Conservation (phyloP, 2,797 vertebrate genomes). For the Lutjanus campechanus region DNA sequence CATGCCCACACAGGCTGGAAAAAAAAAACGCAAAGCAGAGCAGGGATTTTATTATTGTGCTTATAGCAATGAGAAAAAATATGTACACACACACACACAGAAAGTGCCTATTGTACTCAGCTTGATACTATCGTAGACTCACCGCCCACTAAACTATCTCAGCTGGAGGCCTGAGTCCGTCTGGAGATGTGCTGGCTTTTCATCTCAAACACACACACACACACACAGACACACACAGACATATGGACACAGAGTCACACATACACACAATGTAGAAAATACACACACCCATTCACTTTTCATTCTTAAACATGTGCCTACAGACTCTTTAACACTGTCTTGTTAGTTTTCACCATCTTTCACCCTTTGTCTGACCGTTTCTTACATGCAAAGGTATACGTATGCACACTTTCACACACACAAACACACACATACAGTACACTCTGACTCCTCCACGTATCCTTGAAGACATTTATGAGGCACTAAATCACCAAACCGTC, state of each 20-base stretch:
- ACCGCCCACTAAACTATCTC: slow-evolving; percentile 47
- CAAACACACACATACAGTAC: slow-evolving; percentile 2
- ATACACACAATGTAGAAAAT: slow-evolving; percentile 2
- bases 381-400: slow-evolving; percentile 17
- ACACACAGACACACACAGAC: slow-evolving; percentile 6
- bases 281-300: slow-evolving; percentile 40
- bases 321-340: slow-evolving; percentile 4
- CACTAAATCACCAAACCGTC: slow-evolving; percentile 54
- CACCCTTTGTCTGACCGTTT: slow-evolving; percentile 13
- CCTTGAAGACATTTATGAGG: slow-evolving; percentile 66
- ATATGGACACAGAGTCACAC: neutral
- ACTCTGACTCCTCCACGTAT: slow-evolving; percentile 22
- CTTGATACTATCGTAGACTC: slow-evolving; percentile 46
- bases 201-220: slow-evolving; percentile 24
- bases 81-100: slow-evolving; percentile 12
- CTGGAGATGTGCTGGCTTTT: slow-evolving; percentile 48
- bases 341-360: slow-evolving; percentile 15
- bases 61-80: slow-evolving; percentile 23
- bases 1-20: slow-evolving; percentile 3
- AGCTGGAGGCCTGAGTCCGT: slow-evolving; percentile 53
- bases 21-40: slow-evolving; percentile 16
- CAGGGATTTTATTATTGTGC: slow-evolving; percentile 18
- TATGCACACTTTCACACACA: slow-evolving; percentile 4
- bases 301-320: slow-evolving; percentile 57
- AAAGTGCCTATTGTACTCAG: slow-evolving; percentile 2